These are phyloP conservation scores for Xenopus laevis DNA, from an alignment of 2,113 vertebrate genomes.

Conservation along the genomic window DNA sequence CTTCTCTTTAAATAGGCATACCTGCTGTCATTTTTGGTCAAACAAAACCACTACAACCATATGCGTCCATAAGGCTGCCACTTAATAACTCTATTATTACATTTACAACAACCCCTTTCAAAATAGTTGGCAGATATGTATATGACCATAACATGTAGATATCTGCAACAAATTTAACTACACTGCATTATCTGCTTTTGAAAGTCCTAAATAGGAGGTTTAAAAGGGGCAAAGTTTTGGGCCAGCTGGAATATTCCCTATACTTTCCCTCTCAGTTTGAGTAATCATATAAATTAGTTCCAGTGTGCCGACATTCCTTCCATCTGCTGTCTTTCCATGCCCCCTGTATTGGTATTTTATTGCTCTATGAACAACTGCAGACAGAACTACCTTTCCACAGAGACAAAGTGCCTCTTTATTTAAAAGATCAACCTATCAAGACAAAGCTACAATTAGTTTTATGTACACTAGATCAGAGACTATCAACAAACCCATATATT, in stretches of 20 bases:
- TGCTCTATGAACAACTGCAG: constrained; percentile 57
- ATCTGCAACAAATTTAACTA: no score
- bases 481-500: no score
- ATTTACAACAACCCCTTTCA: no score
- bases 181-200: no score
- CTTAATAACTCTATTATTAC: no score
- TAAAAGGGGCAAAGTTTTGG: constrained; percentile 51
- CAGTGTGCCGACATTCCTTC: constrained; percentile 62
- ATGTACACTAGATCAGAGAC: constrained; percentile 41
- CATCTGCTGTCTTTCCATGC: constrained; percentile 58
- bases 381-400: constrained; percentile 60
- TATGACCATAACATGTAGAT: no score
- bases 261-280: constrained; percentile 58
- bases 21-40: no score
- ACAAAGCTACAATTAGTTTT: constrained; percentile 50
- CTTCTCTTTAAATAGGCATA: background rate
- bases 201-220: no score
- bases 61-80: no score
- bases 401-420: constrained; percentile 57
- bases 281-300: constrained; percentile 61
- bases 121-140: no score
- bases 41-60: no score
- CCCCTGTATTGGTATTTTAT: constrained; percentile 54
- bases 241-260: constrained; percentile 58
- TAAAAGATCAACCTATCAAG: constrained; percentile 58